These are phyloP conservation scores for Microtus montanus DNA, from an alignment of 2,113 vertebrate genomes.

Conservation along the genomic window DNA sequence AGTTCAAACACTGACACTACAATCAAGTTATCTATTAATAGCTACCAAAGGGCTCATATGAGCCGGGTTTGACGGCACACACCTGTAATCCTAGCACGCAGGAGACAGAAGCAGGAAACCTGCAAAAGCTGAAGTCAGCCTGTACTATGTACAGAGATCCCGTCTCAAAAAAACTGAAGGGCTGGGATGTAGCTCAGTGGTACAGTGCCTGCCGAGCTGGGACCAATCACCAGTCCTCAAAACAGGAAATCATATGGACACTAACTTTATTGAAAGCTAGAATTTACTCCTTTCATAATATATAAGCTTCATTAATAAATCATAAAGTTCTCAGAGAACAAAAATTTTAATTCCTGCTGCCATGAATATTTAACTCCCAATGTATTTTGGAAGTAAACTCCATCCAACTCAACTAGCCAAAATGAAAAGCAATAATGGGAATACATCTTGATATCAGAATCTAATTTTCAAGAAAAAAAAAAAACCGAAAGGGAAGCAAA, in stretches of 20 bases:
- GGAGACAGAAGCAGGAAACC: background rate
- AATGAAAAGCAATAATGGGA: constrained; percentile 50
- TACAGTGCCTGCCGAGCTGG: background rate
- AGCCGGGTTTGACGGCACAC: background rate
- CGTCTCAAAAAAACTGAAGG: background rate
- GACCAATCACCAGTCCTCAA: background rate
- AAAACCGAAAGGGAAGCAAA: background rate
- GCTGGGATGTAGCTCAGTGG: background rate
- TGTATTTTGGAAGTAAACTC: constrained; percentile 39
- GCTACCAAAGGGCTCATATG: background rate
- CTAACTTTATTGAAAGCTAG: constrained; percentile 41
- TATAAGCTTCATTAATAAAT: constrained; percentile 43
- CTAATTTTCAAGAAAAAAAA: constrained; percentile 54
- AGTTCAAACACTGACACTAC: background rate
- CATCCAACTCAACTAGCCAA: background rate
- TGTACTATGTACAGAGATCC: background rate
- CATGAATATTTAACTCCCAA: background rate
- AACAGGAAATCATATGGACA: background rate
- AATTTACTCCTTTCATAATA: constrained; percentile 26
- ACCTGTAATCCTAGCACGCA: background rate
- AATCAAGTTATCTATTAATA: constrained; percentile 3
- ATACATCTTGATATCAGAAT: constrained; percentile 20
- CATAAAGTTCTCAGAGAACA: constrained; percentile 31
- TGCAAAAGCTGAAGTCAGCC: background rate
- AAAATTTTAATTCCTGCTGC: background rate